These are phyloP conservation scores for Microchirus variegatus DNA, from an alignment of 2,797 vertebrate species.

Conservation along the genomic window DNA sequence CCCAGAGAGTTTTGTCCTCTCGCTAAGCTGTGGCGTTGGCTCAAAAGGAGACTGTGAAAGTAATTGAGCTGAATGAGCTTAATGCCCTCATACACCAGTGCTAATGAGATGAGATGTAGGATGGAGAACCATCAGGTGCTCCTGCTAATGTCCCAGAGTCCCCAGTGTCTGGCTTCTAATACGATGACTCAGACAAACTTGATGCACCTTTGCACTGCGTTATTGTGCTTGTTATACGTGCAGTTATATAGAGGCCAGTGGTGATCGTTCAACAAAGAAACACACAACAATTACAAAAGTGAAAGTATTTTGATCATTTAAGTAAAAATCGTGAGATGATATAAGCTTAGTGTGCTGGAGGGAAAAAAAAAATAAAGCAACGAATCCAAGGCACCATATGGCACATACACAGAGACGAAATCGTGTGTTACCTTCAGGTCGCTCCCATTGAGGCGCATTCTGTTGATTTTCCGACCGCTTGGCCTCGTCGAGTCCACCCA, in stretches of 20 bases:
- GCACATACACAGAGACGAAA: conserved; percentile 5
- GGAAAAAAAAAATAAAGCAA: conserved; percentile 9
- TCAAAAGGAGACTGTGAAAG: conserved; percentile 55
- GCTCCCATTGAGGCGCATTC: conserved; percentile 96
- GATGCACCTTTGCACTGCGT: conserved; percentile 22
- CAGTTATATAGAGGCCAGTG: conserved; percentile 30
- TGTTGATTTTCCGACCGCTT: conserved; percentile 95
- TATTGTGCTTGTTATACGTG: conserved; percentile 18
- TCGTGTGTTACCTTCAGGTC: conserved; percentile 89
- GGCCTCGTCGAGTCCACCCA: conserved; percentile 98
- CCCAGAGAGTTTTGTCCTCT: conserved; percentile 68
- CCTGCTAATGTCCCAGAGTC: conserved; percentile 37
- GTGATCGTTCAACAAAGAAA: conserved; percentile 9
- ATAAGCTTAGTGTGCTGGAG: not conserved
- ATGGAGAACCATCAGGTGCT: conserved; percentile 59
- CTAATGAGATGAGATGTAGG: conserved; percentile 76
- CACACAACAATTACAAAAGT: not conserved
- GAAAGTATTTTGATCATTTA: conserved; percentile 3
- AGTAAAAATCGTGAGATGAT: conserved; percentile 3
- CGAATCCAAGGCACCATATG: conserved; percentile 8
- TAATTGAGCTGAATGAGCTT: conserved; percentile 79
- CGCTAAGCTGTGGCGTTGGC: conserved; percentile 63
- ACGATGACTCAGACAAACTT: conserved; percentile 44
- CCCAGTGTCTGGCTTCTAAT: conserved; percentile 38
- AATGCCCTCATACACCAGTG: conserved; percentile 59